Percentiles rank a stretch among this genome's conserved stretches.
Conservation (phyloP, 2,113 vertebrate genomes). For the Neolamprologus falcicula region DNA sequence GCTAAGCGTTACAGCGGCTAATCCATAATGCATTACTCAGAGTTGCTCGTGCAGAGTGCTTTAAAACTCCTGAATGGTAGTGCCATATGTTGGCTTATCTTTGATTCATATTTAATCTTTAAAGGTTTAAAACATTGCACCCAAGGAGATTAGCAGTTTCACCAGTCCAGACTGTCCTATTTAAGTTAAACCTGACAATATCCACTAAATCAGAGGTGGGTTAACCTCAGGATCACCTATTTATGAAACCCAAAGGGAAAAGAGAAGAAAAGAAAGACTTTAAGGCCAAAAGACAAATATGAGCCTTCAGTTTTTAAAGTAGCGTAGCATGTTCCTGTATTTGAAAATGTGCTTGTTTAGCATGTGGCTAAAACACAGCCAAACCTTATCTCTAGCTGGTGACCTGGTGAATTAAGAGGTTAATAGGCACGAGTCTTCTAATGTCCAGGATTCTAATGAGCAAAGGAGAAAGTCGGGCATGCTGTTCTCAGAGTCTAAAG, state of each 20-base stretch:
- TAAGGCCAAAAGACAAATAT: background rate
- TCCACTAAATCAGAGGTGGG: background rate
- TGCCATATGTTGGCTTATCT: background rate
- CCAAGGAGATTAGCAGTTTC: background rate
- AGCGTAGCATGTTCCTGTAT: background rate
- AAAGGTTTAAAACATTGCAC: background rate
- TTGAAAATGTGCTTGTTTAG: background rate
- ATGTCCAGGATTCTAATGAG: background rate
- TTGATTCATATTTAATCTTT: slow-evolving; percentile 19
- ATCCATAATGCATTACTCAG: slow-evolving; percentile 24
- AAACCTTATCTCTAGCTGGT: background rate
- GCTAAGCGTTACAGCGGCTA: background rate
- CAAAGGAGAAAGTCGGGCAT: background rate
- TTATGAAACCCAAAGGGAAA: background rate
- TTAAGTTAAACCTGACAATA: background rate
- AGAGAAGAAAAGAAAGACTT: background rate
- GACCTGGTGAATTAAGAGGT: background rate
- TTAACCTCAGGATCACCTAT: background rate
- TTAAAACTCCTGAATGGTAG: background rate
- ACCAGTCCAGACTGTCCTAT: background rate
- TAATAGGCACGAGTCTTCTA: background rate
- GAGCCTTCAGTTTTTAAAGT: background rate
- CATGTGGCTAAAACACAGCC: background rate
- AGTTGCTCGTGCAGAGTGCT: background rate
- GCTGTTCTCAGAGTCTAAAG: background rate